Evolutionary conservation across 2,797 vertebrate genomes (phyloP).

Genomic region (Percopsis omiscomaycus): DNA sequence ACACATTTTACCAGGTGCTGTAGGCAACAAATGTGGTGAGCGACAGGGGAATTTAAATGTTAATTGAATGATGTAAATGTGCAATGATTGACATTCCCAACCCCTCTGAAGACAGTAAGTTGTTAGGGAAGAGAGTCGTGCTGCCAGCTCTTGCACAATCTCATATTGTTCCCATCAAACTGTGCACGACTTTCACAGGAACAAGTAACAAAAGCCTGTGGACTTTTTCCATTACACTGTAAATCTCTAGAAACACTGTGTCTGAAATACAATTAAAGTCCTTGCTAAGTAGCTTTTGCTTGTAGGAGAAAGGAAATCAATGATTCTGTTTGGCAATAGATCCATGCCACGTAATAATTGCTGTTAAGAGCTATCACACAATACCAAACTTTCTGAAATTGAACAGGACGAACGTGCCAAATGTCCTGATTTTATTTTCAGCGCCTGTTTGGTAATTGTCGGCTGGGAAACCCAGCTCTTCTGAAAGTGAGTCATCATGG

Average conservation of each 20-base stretch:
- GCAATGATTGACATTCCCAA: slow-evolving; percentile 37
- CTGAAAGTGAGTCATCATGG: slow-evolving; percentile 36
- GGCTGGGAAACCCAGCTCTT: slow-evolving; percentile 27
- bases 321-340: not conserved
- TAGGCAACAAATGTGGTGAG: slow-evolving; percentile 26
- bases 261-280: slow-evolving; percentile 28
- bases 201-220: slow-evolving; percentile 58
- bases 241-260: slow-evolving; percentile 47
- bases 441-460: slow-evolving; percentile 25
- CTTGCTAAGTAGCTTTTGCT: slow-evolving; percentile 15
- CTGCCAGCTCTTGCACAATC: slow-evolving; percentile 47
- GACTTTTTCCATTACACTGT: slow-evolving; percentile 64
- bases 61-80: slow-evolving; percentile 11
- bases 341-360: too few relatives aligned
- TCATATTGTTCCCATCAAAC: slow-evolving; percentile 54
- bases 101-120: slow-evolving; percentile 27
- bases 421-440: slow-evolving; percentile 39
- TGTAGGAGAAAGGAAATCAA: slow-evolving; percentile 24
- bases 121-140: slow-evolving; percentile 24
- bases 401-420: slow-evolving; percentile 3
- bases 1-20: slow-evolving; percentile 30
- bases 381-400: too few relatives aligned
- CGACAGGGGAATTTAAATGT: slow-evolving; percentile 26
- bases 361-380: too few relatives aligned
- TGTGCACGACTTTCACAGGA: slow-evolving; percentile 48